Evolutionary conservation across 2,113 vertebrate genomes (phyloP).

Genomic region (Nerophis ophidion): DNA sequence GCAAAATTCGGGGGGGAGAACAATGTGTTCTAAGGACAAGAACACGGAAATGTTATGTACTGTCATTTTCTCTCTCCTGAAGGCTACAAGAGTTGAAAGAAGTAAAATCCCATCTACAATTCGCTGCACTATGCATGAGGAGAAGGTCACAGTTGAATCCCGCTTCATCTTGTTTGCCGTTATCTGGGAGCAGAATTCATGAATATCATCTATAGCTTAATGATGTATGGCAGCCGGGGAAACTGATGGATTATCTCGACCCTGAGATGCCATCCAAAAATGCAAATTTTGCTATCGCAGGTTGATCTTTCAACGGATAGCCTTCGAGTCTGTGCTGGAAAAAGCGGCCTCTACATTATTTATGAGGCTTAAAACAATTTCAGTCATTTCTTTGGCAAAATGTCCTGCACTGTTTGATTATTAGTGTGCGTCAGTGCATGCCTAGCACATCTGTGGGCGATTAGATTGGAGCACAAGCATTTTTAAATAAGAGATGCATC

Average conservation of each 20-base stretch:
- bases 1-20: no score
- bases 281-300: constrained; percentile 37
- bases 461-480: no score
- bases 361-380: constrained; percentile 48
- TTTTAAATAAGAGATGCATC: no score
- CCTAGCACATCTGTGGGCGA: no score
- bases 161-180: constrained; percentile 44
- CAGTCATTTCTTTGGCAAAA: constrained; percentile 17
- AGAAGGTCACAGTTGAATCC: constrained; percentile 39
- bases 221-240: no score
- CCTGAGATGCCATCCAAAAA: constrained; percentile 54
- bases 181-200: constrained; percentile 44
- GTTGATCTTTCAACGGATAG: constrained; percentile 46
- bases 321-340: constrained; percentile 47
- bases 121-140: constrained; percentile 23
- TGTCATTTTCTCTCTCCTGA: no score
- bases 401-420: constrained; percentile 57
- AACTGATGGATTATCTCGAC: constrained; percentile 49
- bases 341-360: constrained; percentile 57
- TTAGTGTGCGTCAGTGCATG: neutral
- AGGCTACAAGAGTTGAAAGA: no score
- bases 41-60: no score
- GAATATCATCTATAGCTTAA: constrained; percentile 53
- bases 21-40: no score
- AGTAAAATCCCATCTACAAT: constrained; percentile 11